phyloP scores from a whole-genome alignment of 2,797 vertebrate species.

The Nyctalus aviator region DNA sequence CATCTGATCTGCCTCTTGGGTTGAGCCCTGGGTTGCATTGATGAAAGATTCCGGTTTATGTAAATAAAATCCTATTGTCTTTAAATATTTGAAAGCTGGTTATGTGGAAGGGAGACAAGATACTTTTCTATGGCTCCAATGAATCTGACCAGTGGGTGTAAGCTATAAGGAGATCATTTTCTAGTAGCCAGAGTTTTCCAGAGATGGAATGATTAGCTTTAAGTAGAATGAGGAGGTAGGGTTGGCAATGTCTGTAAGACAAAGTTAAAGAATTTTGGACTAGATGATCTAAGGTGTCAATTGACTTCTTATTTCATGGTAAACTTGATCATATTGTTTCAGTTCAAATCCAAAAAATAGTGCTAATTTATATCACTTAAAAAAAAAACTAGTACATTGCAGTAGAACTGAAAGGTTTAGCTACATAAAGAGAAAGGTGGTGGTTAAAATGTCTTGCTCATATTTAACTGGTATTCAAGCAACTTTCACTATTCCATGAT shows the following conservation, averaged over 20 bases:
- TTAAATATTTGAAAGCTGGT: not conserved
- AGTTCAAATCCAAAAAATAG: conserved; percentile 8
- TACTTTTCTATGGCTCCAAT: not conserved
- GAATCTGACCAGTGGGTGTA: not conserved
- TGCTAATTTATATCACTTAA: conserved; percentile 31
- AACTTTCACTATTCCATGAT: not conserved
- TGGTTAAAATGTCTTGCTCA: not conserved
- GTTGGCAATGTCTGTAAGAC: not conserved
- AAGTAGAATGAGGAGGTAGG: not conserved
- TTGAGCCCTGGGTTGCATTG: not conserved
- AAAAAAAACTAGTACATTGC: conserved; percentile 21
- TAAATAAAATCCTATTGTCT: conserved; percentile 36
- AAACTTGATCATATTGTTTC: conserved; percentile 32
- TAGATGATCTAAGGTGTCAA: not conserved
- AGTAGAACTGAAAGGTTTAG: conserved; percentile 6
- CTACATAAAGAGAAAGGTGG: not conserved
- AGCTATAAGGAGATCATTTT: not conserved
- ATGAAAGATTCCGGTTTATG: conserved; percentile 40
- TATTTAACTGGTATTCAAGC: not conserved
- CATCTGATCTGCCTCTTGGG: conserved; percentile 4
- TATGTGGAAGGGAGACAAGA: not conserved
- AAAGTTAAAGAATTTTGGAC: not conserved
- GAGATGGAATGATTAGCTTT: not conserved
- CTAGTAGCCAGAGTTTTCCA: not conserved
- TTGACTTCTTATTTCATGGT: not conserved